These are phyloP conservation scores for Tortrix viridana DNA, from an alignment of 2,888 invertebrate genomes.

Conservation along the genomic window DNA sequence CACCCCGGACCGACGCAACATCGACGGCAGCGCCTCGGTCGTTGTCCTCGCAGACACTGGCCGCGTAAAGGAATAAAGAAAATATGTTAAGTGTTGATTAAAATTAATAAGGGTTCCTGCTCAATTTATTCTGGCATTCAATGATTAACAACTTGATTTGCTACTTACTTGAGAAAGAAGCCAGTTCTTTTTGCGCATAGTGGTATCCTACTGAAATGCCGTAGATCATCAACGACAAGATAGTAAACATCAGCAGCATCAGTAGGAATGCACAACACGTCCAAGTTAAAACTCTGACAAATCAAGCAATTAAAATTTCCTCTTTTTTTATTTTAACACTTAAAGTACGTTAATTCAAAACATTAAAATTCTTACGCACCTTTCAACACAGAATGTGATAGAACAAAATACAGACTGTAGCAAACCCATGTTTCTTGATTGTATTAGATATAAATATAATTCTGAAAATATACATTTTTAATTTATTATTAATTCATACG, in stretches of 20 bases:
- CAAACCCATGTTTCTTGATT: slow-evolving; percentile 59
- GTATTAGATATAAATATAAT: not conserved
- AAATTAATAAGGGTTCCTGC: not conserved
- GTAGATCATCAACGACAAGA: slow-evolving; percentile 69
- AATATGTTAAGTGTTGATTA: too few species aligned
- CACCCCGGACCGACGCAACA: not conserved
- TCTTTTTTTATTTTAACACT: too few species aligned
- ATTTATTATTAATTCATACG: too few species aligned
- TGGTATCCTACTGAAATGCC: slow-evolving; percentile 78
- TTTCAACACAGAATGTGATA: slow-evolving; percentile 70
- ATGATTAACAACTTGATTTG: too few species aligned
- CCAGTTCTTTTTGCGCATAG: slow-evolving; percentile 75
- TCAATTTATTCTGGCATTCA: too few species aligned
- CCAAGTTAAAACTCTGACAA: slow-evolving; percentile 29
- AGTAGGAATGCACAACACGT: slow-evolving; percentile 64
- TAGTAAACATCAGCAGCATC: slow-evolving; percentile 66
- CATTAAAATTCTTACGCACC: slow-evolving; percentile 51
- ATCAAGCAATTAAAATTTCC: too few species aligned
- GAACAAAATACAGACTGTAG: slow-evolving; percentile 72
- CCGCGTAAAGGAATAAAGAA: too few species aligned
- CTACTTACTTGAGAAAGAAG: slow-evolving; percentile 68
- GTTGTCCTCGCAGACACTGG: slow-evolving; percentile 30
- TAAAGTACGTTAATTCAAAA: not conserved
- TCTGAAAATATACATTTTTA: slow-evolving; percentile 12
- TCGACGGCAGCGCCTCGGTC: not conserved